These are phyloP conservation scores for Agrochola lota DNA, from an alignment of 2,888 invertebrate genomes.

Conservation along the genomic window DNA sequence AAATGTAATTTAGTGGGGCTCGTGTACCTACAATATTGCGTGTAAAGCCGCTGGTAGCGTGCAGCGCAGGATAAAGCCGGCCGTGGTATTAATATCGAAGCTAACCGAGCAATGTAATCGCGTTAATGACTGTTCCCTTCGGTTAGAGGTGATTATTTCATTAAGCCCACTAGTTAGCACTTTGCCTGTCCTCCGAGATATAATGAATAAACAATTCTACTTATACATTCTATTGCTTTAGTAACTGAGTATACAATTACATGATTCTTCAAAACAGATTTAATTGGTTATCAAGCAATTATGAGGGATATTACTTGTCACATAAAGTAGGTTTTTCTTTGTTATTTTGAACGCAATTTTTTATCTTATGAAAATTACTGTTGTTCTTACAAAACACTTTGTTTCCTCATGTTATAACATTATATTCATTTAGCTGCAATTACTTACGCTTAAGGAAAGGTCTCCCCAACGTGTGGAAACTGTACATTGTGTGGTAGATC, in stretches of 20 bases:
- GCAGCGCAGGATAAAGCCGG: slow-evolving; percentile 27
- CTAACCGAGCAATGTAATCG: slow-evolving; percentile 59
- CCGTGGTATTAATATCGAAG: slow-evolving; percentile 42
- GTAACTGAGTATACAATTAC: not conserved
- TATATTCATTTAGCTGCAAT: not conserved
- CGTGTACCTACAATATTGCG: slow-evolving; percentile 18
- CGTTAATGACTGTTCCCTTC: slow-evolving; percentile 62
- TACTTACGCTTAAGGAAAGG: slow-evolving; percentile 22
- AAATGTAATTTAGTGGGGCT: slow-evolving; percentile 48
- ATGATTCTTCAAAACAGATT: not conserved
- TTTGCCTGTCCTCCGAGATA: slow-evolving; percentile 28
- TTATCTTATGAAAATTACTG: not conserved
- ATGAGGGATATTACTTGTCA: not conserved
- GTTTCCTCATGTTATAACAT: not conserved
- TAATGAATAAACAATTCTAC: slow-evolving; percentile 16
- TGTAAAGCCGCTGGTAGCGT: slow-evolving; percentile 33
- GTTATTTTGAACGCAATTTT: too few relatives aligned
- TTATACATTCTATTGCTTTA: not conserved
- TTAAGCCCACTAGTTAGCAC: slow-evolving; percentile 46
- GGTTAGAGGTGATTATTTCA: slow-evolving; percentile 64
- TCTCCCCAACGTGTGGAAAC: not conserved
- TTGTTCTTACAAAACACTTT: not conserved
- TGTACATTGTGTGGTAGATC: slow-evolving; percentile 7
- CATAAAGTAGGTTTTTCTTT: not conserved
- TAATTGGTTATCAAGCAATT: not conserved